These are phyloP conservation scores for Ellobius talpinus DNA, from an alignment of 2,113 vertebrate genomes.

Conservation along the genomic window DNA sequence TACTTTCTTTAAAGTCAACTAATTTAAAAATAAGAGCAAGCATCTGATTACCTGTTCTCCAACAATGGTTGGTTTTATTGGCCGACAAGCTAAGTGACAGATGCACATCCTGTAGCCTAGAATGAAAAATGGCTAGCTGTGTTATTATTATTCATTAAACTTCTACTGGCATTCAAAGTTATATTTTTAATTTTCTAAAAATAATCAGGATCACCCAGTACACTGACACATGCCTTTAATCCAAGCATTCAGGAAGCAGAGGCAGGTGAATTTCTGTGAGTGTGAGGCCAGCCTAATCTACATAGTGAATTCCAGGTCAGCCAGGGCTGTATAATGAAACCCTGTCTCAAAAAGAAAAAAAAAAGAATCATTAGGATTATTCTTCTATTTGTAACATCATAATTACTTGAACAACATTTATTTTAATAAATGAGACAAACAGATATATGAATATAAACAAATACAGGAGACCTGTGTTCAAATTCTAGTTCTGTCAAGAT, in stretches of 20 bases:
- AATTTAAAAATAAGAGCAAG: constrained; percentile 28
- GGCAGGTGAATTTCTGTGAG: neutral
- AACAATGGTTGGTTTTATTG: constrained; percentile 89
- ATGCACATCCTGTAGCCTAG: constrained; percentile 98
- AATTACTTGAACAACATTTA: constrained; percentile 61
- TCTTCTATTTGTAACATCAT: neutral
- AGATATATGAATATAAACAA: neutral
- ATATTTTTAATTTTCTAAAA: neutral
- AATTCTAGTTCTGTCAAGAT: neutral
- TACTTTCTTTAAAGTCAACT: constrained; percentile 17
- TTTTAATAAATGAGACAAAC: neutral
- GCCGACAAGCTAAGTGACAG: constrained; percentile 94
- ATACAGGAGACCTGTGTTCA: neutral
- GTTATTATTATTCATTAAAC: neutral
- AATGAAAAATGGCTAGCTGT: constrained; percentile 69
- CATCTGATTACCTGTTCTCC: constrained; percentile 90
- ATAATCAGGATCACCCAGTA: neutral
- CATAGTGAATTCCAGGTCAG: neutral
- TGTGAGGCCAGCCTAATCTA: neutral
- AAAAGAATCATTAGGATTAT: constrained; percentile 29
- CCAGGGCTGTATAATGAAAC: neutral
- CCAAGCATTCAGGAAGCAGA: neutral
- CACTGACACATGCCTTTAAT: neutral
- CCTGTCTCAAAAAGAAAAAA: neutral
- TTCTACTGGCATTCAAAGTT: neutral